Evolutionary conservation across 2,888 invertebrate species (phyloP).

Genomic region (Amitus sp.): DNA sequence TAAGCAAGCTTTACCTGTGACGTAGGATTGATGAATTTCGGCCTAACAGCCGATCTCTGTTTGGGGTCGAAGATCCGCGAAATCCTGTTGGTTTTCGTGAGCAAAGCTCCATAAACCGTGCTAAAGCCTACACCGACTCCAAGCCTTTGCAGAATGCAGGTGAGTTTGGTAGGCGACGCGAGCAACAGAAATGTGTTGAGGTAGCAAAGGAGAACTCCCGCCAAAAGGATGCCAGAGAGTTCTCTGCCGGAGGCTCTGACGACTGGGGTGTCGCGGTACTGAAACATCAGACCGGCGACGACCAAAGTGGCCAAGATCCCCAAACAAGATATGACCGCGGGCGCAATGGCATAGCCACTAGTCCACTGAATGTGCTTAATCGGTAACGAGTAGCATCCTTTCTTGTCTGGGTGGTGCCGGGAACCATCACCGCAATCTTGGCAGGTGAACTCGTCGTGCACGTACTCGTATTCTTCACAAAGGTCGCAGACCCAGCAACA

Average conservation of each 20-base stretch:
- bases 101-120: slow-evolving; percentile 73
- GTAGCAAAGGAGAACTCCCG: slow-evolving; percentile 73
- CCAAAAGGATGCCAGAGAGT: slow-evolving; percentile 72
- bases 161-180: slow-evolving; percentile 69
- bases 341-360: slow-evolving; percentile 72
- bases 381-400: slow-evolving; percentile 72
- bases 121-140: slow-evolving; percentile 75
- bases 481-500: slow-evolving; percentile 84
- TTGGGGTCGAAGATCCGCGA: slow-evolving; percentile 74
- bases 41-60: slow-evolving; percentile 71
- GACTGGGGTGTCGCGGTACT: slow-evolving; percentile 74
- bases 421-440: slow-evolving; percentile 72
- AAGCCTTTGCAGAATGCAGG: slow-evolving; percentile 73
- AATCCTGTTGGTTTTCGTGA: slow-evolving; percentile 75
- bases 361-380: slow-evolving; percentile 75
- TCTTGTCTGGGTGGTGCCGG: slow-evolving; percentile 73
- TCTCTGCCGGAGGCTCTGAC: slow-evolving; percentile 74
- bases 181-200: slow-evolving; percentile 73
- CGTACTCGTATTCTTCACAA: slow-evolving; percentile 76
- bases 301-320: slow-evolving; percentile 72
- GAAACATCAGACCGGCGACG: slow-evolving; percentile 72
- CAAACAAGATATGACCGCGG: slow-evolving; percentile 71
- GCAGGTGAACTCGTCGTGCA: slow-evolving; percentile 74
- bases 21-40: slow-evolving; percentile 74
- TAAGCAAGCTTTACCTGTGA: slow-evolving; percentile 68